Evolutionary conservation across 2,797 vertebrate species (phyloP), one percentile per base, ranked within the genome.

Genomic region (Neosilurus hyrtlii): DNA sequence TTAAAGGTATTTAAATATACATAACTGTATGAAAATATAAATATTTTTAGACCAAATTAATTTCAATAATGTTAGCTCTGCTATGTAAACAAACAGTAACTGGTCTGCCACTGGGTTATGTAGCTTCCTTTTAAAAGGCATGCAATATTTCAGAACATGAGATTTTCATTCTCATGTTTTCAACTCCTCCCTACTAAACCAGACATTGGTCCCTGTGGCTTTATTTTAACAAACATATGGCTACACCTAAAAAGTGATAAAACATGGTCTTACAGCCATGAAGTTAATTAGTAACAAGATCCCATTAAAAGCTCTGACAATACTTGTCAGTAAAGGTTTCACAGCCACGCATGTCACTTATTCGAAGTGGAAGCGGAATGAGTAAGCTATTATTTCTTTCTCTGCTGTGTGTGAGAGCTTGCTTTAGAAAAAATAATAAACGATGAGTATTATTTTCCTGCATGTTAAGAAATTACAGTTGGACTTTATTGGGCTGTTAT

Each of bases 281-380:
- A 80, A 68, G 93, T 94, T 92, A 92, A 92, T 94, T 93, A 93
- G 88, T 94, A 87, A 94, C 94, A 86, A 91, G 85, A 86, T 73
- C 9, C 70, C 82, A 86, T 83, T 82, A 67, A 66, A 81, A 86
- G 87, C 84, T 86, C 87, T 91, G 89, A 85, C 86, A 90, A 85
- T 91, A 86, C 90, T 89, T 88, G 63, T 76, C 84, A 10, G 43
- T 68, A 24, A 86, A 74, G 54, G 18, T 86, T 92, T 88, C 84
- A 86, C 82, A 77, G 66, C 67, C 16, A 81, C 86, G 61, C 88
- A 90, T 89, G 87, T 81, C 77, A 75, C 56, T 74, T 86, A 83
- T 73, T 79, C 67, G 76, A 80, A 86, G 87, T 92, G 86, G 86
- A 90, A 56, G 4, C 89, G 89, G 83, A 93, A 95, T 93, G 92